These are phyloP conservation scores for Australoheros scitulus DNA, from an alignment of 2,113 vertebrate genomes.

Conservation along the genomic window DNA sequence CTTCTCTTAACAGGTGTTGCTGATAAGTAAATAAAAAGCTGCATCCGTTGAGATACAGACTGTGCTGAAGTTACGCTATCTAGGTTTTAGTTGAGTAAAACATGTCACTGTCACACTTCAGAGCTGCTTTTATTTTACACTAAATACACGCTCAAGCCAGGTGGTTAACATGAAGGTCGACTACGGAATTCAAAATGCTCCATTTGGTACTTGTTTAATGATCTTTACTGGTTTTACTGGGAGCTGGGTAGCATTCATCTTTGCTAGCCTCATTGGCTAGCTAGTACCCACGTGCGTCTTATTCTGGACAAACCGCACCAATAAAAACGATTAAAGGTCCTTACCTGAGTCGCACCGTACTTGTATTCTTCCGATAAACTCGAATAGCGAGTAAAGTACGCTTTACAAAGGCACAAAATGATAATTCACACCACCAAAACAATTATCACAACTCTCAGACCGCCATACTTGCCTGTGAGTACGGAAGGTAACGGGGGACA, in stretches of 20 bases:
- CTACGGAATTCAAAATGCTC: background rate
- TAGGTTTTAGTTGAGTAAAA: background rate
- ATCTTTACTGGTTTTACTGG: background rate
- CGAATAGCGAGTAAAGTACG: fast-evolving
- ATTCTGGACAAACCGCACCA: background rate
- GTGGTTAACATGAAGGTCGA: background rate
- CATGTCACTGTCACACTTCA: background rate
- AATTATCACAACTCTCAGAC: slow-evolving; percentile 17
- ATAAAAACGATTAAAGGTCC: fast-evolving
- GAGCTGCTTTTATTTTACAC: background rate
- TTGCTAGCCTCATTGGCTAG: slow-evolving; percentile 25
- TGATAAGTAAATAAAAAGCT: background rate
- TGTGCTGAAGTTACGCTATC: background rate
- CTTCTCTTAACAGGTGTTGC: background rate
- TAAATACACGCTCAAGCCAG: fast-evolving
- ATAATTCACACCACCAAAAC: slow-evolving; percentile 44
- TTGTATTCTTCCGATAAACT: background rate
- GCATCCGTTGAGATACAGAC: background rate
- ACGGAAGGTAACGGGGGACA: slow-evolving; percentile 61
- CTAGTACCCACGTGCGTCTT: slow-evolving; percentile 50
- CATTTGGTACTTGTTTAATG: background rate
- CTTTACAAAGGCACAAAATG: background rate
- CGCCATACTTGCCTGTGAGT: slow-evolving; percentile 53
- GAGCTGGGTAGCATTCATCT: slow-evolving; percentile 21
- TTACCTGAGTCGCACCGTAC: slow-evolving; percentile 33